Evolutionary conservation across 2,797 vertebrate genomes (phyloP).

Genomic region (Antrozous pallidus): DNA sequence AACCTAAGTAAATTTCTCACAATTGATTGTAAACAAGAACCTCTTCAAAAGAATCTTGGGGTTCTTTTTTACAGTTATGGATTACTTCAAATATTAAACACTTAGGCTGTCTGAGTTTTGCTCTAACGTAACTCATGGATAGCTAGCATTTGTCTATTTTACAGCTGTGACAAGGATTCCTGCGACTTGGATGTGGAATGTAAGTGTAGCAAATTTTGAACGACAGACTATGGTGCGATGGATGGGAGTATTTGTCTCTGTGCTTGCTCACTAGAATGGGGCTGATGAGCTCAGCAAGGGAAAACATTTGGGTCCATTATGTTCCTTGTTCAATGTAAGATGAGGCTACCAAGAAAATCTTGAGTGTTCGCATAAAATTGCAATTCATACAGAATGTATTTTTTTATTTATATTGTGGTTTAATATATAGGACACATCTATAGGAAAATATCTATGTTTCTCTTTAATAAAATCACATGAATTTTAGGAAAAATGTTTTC

Average conservation of each 20-base stretch:
- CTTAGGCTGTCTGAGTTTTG: neutral
- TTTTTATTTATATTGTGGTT: neutral
- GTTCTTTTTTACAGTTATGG: neutral
- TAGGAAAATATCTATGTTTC: neutral
- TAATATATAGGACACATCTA: neutral
- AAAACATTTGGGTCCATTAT: neutral
- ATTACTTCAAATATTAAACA: neutral
- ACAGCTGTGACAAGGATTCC: neutral
- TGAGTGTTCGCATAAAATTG: neutral
- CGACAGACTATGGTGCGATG: neutral
- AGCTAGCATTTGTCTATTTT: neutral
- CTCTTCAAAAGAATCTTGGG: neutral
- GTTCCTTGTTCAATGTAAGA: neutral
- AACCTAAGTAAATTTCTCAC: neutral
- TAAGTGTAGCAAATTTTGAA: neutral
- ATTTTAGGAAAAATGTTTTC: neutral
- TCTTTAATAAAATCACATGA: neutral
- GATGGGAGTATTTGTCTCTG: neutral
- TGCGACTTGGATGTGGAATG: neutral
- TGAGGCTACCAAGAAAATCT: neutral
- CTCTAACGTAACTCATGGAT: neutral
- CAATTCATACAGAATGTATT: slow-evolving; percentile 19
- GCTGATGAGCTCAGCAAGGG: neutral
- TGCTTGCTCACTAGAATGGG: slow-evolving; percentile 18
- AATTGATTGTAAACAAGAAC: neutral